phyloP scores from a whole-genome alignment of 1,140 invertebrate genomes.

The Drosophila kurseongensis region DNA sequence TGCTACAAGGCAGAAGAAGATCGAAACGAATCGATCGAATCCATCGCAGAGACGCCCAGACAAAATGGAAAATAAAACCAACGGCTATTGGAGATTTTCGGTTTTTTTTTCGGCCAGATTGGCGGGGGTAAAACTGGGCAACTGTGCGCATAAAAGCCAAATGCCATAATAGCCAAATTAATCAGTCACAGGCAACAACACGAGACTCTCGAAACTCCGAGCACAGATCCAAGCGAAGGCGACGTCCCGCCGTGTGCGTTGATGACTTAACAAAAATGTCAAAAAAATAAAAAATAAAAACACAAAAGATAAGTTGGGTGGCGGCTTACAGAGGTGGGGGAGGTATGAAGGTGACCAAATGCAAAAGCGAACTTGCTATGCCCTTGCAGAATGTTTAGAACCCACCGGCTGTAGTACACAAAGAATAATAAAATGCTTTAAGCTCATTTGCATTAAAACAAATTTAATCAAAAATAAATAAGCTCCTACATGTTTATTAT shows the following conservation, averaged over 20 bases:
- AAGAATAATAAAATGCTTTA: background rate
- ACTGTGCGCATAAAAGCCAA: conserved; percentile 80
- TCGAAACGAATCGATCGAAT: conserved; percentile 73
- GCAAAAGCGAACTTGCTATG: conserved; percentile 30
- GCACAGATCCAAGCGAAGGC: conserved; percentile 41
- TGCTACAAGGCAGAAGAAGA: conserved; percentile 82
- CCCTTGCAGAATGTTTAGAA: conserved; percentile 24
- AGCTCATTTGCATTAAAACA: conserved; percentile 5
- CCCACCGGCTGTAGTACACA: background rate
- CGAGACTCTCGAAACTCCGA: conserved; percentile 56
- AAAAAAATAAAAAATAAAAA: conserved; percentile 48
- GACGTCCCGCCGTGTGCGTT: conserved; percentile 71
- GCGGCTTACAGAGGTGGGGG: background rate
- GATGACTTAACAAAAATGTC: conserved; percentile 82
- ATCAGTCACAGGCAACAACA: conserved; percentile 81
- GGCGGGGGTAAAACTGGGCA: conserved; percentile 19
- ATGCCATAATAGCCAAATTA: conserved; percentile 83
- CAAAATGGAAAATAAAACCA: conserved; percentile 37
- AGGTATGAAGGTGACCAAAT: conserved; percentile 10
- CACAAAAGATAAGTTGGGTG: conserved; percentile 1
- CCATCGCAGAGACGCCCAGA: conserved; percentile 56
- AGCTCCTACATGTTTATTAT: background rate
- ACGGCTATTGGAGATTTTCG: conserved; percentile 7
- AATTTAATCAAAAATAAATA: background rate
- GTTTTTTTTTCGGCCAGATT: conserved; percentile 16